These are phyloP conservation scores for Lamellibrachia satsuma DNA, from an alignment of 2,888 invertebrate genomes.

Conservation along the genomic window DNA sequence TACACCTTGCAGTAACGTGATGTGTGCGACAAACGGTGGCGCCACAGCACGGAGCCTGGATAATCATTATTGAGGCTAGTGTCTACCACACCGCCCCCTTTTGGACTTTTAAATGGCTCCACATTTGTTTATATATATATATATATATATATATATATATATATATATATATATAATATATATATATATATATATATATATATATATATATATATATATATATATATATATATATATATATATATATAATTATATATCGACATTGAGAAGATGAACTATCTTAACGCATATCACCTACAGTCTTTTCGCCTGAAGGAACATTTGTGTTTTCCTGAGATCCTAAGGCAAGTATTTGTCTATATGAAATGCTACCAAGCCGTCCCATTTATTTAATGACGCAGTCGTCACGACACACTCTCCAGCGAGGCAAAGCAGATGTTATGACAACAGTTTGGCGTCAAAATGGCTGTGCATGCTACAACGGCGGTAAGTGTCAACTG, in stretches of 20 bases:
- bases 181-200: no score
- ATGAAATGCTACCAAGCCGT: not conserved
- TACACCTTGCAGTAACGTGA: no score
- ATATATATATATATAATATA: not conserved
- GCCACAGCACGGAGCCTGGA: no score
- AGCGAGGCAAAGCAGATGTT: not conserved
- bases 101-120: no score
- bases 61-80: no score
- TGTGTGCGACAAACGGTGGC: no score
- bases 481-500: not conserved
- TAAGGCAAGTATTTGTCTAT: not conserved
- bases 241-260: no score
- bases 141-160: not conserved
- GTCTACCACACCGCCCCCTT: no score
- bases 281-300: not conserved
- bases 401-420: not conserved
- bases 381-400: not conserved
- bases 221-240: no score
- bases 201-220: no score
- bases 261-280: no score
- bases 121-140: not conserved
- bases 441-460: slow-evolving; percentile 17
- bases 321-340: not conserved
- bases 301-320: not conserved
- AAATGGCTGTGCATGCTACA: not conserved